A percentile compares a stretch with the other conserved stretches of the same genome.
Evolutionary conservation across 2,797 vertebrate species (phyloP).

Genomic region (Paedocypris micromegethes): DNA sequence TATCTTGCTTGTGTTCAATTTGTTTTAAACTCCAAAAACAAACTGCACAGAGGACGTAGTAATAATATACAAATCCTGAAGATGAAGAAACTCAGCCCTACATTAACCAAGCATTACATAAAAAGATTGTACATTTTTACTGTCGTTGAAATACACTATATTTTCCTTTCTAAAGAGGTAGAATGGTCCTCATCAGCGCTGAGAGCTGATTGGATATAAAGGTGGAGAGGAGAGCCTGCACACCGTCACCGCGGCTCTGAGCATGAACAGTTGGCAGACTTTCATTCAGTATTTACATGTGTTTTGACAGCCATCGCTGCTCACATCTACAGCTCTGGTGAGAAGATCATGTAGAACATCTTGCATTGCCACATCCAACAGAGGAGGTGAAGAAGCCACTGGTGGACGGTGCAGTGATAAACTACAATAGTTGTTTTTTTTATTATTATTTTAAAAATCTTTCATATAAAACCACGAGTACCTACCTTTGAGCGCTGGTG

Average conservation of each 20-base stretch:
- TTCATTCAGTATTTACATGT: conserved; percentile 45
- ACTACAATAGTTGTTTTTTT: conserved; percentile 2
- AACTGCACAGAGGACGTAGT: background rate
- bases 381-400: background rate
- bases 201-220: conserved; percentile 34
- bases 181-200: conserved; percentile 18
- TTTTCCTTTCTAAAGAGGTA: conserved; percentile 22
- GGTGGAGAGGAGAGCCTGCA: conserved; percentile 28
- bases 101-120: background rate
- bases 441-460: background rate
- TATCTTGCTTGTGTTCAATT: no score
- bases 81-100: background rate
- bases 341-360: background rate
- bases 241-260: conserved; percentile 33
- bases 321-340: conserved; percentile 15
- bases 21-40: background rate
- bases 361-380: conserved; percentile 3
- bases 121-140: background rate
- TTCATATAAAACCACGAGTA: background rate
- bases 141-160: conserved; percentile 5
- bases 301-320: conserved; percentile 44
- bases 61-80: background rate
- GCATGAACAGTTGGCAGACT: conserved; percentile 40
- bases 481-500: background rate
- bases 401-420: background rate